These are phyloP conservation scores for Momotus momota DNA, from an alignment of 2,797 vertebrate genomes.

Conservation along the genomic window DNA sequence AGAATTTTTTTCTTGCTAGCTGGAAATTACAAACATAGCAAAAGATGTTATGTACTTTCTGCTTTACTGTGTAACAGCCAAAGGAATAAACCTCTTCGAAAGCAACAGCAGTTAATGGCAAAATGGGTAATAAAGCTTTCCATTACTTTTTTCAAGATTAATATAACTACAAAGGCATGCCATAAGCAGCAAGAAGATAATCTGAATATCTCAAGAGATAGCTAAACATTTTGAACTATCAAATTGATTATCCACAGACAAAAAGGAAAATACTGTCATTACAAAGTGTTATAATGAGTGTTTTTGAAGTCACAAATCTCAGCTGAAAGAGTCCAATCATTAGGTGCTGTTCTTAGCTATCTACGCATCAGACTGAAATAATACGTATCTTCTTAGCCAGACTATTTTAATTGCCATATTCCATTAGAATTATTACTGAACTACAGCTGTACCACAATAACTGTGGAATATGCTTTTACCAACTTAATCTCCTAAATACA, in stretches of 20 bases:
- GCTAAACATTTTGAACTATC: not conserved
- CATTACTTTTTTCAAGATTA: not conserved
- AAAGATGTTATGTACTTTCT: not conserved
- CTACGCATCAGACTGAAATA: not conserved
- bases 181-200: not conserved
- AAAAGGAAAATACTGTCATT: not conserved
- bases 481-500: not conserved
- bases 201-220: not conserved
- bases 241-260: not conserved
- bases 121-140: not conserved
- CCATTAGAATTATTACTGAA: not conserved
- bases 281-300: not conserved
- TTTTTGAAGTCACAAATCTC: not conserved
- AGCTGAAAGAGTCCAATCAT: not conserved
- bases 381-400: not conserved
- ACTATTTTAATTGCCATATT: not conserved
- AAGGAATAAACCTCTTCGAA: not conserved
- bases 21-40: not conserved
- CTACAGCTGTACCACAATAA: not conserved
- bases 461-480: not conserved
- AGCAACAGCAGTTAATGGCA: not conserved
- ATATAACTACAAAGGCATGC: not conserved
- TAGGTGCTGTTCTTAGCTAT: not conserved
- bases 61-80: not conserved
- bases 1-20: not conserved